Conservation (phyloP, 2,113 vertebrate genomes). For the Beaufortia kweichowensis region DNA sequence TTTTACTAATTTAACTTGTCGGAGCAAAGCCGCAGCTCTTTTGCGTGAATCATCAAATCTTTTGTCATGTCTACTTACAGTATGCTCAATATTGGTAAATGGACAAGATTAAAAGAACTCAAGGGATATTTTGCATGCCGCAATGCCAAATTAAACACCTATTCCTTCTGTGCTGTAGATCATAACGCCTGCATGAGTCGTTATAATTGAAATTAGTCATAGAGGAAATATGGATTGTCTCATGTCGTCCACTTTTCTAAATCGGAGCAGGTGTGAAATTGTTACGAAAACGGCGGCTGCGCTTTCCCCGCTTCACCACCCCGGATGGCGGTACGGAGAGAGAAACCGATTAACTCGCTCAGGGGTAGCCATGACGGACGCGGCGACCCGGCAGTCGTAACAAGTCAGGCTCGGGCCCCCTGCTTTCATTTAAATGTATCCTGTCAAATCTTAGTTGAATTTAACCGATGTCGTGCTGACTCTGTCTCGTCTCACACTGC, state of each 20-base stretch:
- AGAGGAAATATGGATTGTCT: constrained; percentile 26
- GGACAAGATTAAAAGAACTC: background rate
- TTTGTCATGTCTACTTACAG: constrained; percentile 13
- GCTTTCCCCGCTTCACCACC: background rate
- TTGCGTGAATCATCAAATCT: background rate
- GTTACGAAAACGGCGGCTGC: constrained; percentile 5
- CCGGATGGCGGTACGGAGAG: constrained; percentile 16
- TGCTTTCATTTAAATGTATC: constrained; percentile 45
- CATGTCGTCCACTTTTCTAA: background rate
- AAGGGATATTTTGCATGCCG: background rate
- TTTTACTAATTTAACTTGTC: no score
- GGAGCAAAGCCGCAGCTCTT: no score
- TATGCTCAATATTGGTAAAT: background rate
- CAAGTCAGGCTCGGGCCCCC: constrained; percentile 43
- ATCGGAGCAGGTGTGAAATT: constrained; percentile 41
- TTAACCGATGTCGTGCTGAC: constrained; percentile 58
- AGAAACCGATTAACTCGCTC: constrained; percentile 49
- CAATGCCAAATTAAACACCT: constrained; percentile 6
- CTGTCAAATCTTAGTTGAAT: constrained; percentile 45
- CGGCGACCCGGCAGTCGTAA: constrained; percentile 44
- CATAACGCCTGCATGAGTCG: background rate
- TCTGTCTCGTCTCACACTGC: constrained; percentile 49
- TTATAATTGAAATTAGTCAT: constrained; percentile 27
- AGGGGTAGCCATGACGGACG: constrained; percentile 43
- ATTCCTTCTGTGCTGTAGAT: background rate